Evolutionary conservation across 2,113 vertebrate species (phyloP), one percentile per base, ranked within the genome.

Genomic region (Pyxicephalus adspersus): DNA sequence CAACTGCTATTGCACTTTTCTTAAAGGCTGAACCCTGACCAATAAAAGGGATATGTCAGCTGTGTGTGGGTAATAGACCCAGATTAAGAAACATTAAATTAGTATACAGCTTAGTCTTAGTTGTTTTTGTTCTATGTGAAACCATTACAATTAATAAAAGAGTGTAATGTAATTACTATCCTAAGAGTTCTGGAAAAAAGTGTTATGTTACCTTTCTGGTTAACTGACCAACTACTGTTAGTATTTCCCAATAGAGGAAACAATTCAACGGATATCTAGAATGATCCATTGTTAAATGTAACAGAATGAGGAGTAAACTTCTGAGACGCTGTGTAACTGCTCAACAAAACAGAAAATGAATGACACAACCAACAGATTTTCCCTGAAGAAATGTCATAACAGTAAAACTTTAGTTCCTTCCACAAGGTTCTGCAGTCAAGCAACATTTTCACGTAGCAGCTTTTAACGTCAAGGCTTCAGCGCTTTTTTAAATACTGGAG

Each of bases 371-470:
- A 84, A 87, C 71, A 66, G 74, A 85, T 58, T 85, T 89, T 91
- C 92, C 94, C 93, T 93, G 91, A 95, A 93, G 88, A 86, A 83
- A 80, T 83, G 83, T 85, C 84, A 83, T 87, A 88, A 45, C 1
- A 13, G 86, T 90, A 88, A 86, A 88, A 87, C 88, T 84, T 81
- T 78, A 86, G 81, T 88, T 73, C 65, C 83, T 68, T 25, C 83
- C 77, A 84, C 72, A 29, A 83, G 66, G 3, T 31, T 28, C 63
- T 64, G 19, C 73, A 66, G 72, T 84, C 73, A 86, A 85, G 73
- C 84, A 85, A 88, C 86, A 84, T 86, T 83, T 85, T 87, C 85
- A 86, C 83, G 76, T 87, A 85, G 89, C 85, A 90, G 88, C 88
- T 87, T 92, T 87, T 84, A 90, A 89, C 87, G 84, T 86, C 88